Percentiles rank a stretch among this genome's conserved stretches.
Conservation (phyloP, 1,140 invertebrate species). For the Onthophagus taurus region DNA sequence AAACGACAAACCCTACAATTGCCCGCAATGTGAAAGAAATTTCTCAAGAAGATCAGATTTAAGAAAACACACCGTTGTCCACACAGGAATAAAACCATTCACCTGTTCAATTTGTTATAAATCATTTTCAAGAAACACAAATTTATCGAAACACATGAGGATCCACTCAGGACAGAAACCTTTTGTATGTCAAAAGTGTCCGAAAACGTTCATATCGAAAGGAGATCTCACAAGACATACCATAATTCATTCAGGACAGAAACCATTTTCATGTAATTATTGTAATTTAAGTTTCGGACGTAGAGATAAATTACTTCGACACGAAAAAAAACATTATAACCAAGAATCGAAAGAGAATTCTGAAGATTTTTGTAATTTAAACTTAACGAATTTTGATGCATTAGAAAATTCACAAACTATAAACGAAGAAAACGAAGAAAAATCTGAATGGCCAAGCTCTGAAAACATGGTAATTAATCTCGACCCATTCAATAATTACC, state of each 20-base stretch:
- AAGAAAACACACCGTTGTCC: constrained; percentile 59
- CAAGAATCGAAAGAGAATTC: constrained; percentile 28
- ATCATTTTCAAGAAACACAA: constrained; percentile 64
- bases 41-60: constrained; percentile 55
- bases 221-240: constrained; percentile 58
- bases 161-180: constrained; percentile 60
- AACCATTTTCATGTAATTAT: constrained; percentile 55
- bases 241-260: constrained; percentile 60
- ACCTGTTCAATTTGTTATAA: constrained; percentile 58
- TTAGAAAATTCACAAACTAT: constrained; percentile 14
- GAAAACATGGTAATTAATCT: constrained; percentile 48
- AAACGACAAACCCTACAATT: constrained; percentile 54
- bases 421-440: constrained; percentile 8
- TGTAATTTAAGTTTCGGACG: constrained; percentile 58
- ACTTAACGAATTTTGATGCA: constrained; percentile 19
- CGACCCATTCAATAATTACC: constrained; percentile 46
- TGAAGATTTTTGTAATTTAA: constrained; percentile 28
- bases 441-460: constrained; percentile 19
- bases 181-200: constrained; percentile 62
- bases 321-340: constrained; percentile 46
- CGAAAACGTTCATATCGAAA: constrained; percentile 62
- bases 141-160: constrained; percentile 76
- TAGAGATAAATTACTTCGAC: constrained; percentile 49
- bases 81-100: constrained; percentile 59
- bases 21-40: constrained; percentile 51